Evolutionary conservation across 2,113 vertebrate species (phyloP).

Genomic region (Grammomys dolichurus): DNA sequence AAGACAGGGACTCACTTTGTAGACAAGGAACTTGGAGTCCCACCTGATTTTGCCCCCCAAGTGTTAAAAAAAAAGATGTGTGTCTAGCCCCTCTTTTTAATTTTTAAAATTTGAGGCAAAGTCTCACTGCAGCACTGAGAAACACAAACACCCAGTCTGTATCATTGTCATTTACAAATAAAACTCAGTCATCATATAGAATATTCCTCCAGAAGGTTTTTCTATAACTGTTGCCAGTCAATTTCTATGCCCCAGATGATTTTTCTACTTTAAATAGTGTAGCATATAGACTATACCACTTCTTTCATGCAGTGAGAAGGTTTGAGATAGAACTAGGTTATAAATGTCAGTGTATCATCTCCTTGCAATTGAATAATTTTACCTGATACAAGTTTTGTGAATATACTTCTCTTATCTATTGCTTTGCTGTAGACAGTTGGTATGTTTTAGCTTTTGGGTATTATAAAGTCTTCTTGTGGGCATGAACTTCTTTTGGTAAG

Average conservation of each 20-base stretch:
- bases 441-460: background rate
- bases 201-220: background rate
- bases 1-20: background rate
- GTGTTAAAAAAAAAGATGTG: background rate
- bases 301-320: background rate
- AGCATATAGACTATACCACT: background rate
- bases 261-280: slow-evolving; percentile 18
- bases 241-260: background rate
- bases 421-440: background rate
- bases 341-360: background rate
- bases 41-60: background rate
- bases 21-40: background rate
- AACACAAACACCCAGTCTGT: background rate
- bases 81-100: background rate
- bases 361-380: slow-evolving; percentile 43
- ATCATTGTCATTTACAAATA: background rate
- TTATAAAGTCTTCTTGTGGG: slow-evolving; percentile 24
- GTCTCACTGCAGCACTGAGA: background rate
- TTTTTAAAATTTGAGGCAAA: background rate
- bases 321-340: background rate
- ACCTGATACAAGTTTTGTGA: background rate
- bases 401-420: slow-evolving; percentile 21
- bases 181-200: background rate
- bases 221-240: background rate
- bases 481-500: background rate